phyloP scores from a whole-genome alignment of 2,797 vertebrate genomes.

The Gallinago stenura region DNA sequence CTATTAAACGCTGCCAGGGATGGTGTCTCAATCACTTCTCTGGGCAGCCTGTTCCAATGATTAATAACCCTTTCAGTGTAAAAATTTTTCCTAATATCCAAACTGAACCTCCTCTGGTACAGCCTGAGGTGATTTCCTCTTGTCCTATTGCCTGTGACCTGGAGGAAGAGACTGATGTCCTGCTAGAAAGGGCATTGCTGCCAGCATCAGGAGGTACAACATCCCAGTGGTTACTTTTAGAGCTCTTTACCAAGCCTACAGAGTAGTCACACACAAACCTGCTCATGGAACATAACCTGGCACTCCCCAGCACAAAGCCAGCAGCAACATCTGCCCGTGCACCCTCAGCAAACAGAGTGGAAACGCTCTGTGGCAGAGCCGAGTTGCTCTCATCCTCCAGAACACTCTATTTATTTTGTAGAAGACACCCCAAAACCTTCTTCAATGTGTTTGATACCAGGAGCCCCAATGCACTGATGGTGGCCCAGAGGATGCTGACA shows the following conservation, averaged over 20 bases:
- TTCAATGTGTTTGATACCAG: background rate
- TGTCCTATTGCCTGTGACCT: no score
- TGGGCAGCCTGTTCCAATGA: no score
- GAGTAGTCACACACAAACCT: background rate
- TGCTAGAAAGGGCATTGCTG: background rate
- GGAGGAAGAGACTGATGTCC: no score
- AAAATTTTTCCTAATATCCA: no score
- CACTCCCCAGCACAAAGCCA: background rate
- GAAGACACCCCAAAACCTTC: background rate
- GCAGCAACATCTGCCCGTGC: background rate
- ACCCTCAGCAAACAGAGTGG: background rate
- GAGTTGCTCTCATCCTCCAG: background rate
- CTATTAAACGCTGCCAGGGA: no score
- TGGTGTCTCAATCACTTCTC: no score
- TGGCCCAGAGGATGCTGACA: background rate
- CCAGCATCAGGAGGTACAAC: background rate
- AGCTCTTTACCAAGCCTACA: background rate
- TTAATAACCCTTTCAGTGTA: no score
- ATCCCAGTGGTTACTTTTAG: background rate
- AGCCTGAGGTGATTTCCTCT: no score
- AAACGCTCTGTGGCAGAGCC: background rate
- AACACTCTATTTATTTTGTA: background rate
- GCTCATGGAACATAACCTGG: background rate
- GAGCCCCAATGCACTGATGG: background rate
- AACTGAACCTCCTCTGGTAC: no score